phyloP scores from a whole-genome alignment of 2,113 vertebrate species.

The Verasper variegatus region DNA sequence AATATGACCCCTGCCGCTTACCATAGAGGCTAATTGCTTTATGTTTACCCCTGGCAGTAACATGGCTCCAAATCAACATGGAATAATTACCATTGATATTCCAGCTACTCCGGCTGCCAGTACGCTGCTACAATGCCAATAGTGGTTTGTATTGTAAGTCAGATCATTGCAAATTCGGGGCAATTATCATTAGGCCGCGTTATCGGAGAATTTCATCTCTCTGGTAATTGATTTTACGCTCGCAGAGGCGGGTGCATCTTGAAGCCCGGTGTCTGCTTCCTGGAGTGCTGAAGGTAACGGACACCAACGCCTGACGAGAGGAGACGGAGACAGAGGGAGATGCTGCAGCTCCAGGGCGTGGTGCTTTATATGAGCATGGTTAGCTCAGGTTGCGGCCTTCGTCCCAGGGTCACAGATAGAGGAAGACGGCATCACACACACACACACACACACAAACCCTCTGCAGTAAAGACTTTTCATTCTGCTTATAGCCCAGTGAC shows the following conservation, averaged over 20 bases:
- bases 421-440: conserved; percentile 28
- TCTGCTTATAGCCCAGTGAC: conserved; percentile 69
- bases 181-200: conserved; percentile 71
- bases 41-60: conserved; percentile 64
- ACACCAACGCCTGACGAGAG: conserved; percentile 54
- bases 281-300: conserved; percentile 71
- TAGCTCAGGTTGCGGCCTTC: conserved; percentile 64
- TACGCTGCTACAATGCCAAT: conserved; percentile 58
- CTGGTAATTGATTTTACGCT: conserved; percentile 75
- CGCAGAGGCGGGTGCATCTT: conserved; percentile 43
- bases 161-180: conserved; percentile 64
- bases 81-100: conserved; percentile 78
- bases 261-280: conserved; percentile 63
- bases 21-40: conserved; percentile 56
- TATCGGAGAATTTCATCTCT: conserved; percentile 77
- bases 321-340: conserved; percentile 30
- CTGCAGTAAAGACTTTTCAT: conserved; percentile 63
- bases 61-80: conserved; percentile 66
- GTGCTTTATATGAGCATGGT: conserved; percentile 52
- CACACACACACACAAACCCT: background rate
- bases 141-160: conserved; percentile 69
- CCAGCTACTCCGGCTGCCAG: conserved; percentile 65
- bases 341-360: conserved; percentile 55
- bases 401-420: conserved; percentile 57
- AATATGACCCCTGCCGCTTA: conserved; percentile 49